These are phyloP conservation scores for Formicarius rufipectus DNA, from an alignment of 2,113 vertebrate species.

Conservation along the genomic window DNA sequence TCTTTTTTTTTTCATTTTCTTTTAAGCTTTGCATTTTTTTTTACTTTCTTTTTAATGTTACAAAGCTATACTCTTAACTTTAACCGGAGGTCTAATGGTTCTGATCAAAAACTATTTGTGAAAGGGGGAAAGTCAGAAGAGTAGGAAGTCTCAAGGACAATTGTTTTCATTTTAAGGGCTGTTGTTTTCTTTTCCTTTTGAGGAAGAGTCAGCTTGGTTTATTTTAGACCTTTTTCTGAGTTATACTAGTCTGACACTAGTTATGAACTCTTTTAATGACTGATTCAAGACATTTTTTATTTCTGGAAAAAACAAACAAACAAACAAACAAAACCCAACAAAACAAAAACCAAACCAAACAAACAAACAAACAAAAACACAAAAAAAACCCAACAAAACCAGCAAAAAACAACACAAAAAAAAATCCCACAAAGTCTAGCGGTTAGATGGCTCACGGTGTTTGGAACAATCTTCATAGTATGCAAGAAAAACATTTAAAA, in stretches of 20 bases:
- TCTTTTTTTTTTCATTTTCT: background rate
- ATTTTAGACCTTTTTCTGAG: constrained; percentile 37
- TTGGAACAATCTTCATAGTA: constrained; percentile 16
- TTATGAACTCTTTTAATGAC: constrained; percentile 30
- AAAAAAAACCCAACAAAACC: no score
- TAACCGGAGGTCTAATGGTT: background rate
- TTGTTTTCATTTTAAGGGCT: constrained; percentile 30
- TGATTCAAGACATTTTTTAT: background rate
- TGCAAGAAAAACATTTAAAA: background rate
- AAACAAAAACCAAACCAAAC: background rate
- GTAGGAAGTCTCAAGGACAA: background rate
- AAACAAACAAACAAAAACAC: no score
- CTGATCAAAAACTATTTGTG: background rate
- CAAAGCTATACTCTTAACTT: background rate
- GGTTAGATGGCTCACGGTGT: background rate
- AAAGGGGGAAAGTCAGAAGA: no score
- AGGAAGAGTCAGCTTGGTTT: constrained; percentile 43
- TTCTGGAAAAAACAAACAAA: background rate
- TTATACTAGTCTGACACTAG: background rate
- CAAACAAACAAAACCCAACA: no score
- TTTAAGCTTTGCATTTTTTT: background rate
- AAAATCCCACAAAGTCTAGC: background rate
- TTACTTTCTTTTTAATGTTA: background rate
- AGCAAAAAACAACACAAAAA: no score
- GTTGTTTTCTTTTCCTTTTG: constrained; percentile 50